A percentile compares a stretch with the other conserved stretches of the same genome.
phyloP scores from a whole-genome alignment of 2,888 invertebrate genomes.

The Mechanitis mazaeus region DNA sequence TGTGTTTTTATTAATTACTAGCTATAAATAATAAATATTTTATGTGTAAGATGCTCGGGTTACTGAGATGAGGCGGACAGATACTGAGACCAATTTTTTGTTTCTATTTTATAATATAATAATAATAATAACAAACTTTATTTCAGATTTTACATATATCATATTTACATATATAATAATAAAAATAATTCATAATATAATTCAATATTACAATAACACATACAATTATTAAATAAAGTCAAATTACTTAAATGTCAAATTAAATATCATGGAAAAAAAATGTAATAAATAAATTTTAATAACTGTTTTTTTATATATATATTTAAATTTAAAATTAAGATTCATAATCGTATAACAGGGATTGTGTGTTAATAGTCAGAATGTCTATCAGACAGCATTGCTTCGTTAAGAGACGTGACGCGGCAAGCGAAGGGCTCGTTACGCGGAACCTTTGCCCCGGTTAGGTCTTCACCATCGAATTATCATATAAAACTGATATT shows the following conservation, averaged over 20 bases:
- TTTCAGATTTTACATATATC: no score
- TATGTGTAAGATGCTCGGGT: constrained; percentile 71
- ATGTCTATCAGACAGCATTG: constrained; percentile 25
- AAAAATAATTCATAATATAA: no score
- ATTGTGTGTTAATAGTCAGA: neutral
- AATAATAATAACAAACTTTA: neutral
- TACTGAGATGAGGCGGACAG: constrained; percentile 56
- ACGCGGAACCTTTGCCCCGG: constrained; percentile 29
- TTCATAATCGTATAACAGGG: neutral
- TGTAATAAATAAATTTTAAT: no score
- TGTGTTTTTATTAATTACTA: constrained; percentile 75
- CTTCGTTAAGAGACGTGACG: constrained; percentile 67
- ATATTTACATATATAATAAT: no score
- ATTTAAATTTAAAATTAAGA: no score
- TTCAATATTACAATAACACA: no score
- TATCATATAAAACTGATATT: constrained; percentile 13
- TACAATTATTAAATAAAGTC: no score
- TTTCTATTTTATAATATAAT: constrained; percentile 19
- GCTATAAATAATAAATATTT: constrained; percentile 76
- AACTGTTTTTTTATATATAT: no score
- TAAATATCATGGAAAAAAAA: neutral
- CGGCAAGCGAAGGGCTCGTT: constrained; percentile 57
- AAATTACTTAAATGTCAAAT: no score
- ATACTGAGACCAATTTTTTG: constrained; percentile 51
- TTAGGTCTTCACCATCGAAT: constrained; percentile 4